Evolutionary conservation across 2,888 invertebrate species (phyloP).

Genomic region (Maniola hyperantus): DNA sequence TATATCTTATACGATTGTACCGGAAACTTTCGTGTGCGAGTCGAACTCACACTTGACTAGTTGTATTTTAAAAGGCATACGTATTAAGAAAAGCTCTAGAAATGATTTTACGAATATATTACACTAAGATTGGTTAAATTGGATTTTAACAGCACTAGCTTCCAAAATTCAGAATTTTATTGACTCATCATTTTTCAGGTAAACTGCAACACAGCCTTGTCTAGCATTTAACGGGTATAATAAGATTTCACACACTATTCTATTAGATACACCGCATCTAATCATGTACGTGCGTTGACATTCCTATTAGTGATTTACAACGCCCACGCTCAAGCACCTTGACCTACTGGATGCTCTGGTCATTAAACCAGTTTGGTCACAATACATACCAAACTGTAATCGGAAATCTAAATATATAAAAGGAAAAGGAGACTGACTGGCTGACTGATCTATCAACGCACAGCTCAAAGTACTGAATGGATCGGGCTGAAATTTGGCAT

Average conservation of each 20-base stretch:
- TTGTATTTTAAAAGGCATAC: too few species aligned
- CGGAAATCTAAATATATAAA: too few species aligned
- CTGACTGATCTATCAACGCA: too few species aligned
- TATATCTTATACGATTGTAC: too few species aligned
- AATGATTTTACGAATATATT: too few species aligned
- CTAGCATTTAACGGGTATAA: constrained; percentile 16
- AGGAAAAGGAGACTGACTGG: too few species aligned
- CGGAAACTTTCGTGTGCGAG: too few species aligned
- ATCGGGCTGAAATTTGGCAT: too few species aligned
- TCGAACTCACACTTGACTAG: too few species aligned
- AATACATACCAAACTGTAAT: neutral
- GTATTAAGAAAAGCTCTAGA: too few species aligned
- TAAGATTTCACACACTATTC: constrained; percentile 19
- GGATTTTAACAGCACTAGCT: neutral
- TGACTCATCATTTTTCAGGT: neutral
- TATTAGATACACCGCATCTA: neutral
- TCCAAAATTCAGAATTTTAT: too few species aligned
- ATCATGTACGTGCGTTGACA: constrained; percentile 4
- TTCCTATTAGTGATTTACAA: constrained; percentile 7
- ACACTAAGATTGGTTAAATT: neutral
- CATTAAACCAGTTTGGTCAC: constrained; percentile 8
- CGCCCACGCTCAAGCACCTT: constrained; percentile 7
- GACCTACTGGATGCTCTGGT: constrained; percentile 14
- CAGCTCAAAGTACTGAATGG: too few species aligned
- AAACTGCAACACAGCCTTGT: neutral